phyloP scores from a whole-genome alignment of 2,797 vertebrate species.

The Chiropotes sagulatus region DNA sequence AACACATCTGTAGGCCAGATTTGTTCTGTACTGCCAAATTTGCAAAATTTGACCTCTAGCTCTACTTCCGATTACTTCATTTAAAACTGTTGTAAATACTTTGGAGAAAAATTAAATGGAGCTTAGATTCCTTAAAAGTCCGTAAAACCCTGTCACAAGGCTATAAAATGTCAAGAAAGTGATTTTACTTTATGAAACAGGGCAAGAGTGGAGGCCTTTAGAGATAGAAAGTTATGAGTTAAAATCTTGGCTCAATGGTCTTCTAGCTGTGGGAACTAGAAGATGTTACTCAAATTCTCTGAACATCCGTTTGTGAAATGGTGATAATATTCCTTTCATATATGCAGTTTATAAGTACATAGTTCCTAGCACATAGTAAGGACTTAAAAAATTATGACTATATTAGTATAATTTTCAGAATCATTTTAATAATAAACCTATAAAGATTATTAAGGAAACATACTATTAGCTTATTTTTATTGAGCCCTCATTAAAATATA shows the following conservation, averaged over 20 bases:
- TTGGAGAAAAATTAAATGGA: background rate
- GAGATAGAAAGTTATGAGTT: background rate
- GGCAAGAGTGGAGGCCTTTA: background rate
- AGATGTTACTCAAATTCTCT: background rate
- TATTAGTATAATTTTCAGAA: background rate
- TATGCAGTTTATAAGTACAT: background rate
- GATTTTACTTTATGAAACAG: background rate
- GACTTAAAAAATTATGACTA: background rate
- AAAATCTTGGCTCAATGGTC: background rate
- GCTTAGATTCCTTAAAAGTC: background rate
- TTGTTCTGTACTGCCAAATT: background rate
- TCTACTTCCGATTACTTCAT: conserved; percentile 5
- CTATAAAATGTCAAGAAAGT: background rate
- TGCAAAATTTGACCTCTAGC: background rate
- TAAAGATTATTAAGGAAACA: conserved; percentile 17
- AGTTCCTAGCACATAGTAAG: background rate
- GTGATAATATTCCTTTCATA: background rate
- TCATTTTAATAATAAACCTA: conserved; percentile 1
- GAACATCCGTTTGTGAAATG: background rate
- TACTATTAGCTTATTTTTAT: background rate
- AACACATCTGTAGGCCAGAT: background rate
- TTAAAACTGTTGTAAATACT: conserved; percentile 27
- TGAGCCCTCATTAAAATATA: background rate
- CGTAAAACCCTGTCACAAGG: background rate
- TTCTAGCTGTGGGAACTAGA: background rate